Evolutionary conservation across 2,797 vertebrate species (phyloP).

Genomic region (Crotalus adamanteus): DNA sequence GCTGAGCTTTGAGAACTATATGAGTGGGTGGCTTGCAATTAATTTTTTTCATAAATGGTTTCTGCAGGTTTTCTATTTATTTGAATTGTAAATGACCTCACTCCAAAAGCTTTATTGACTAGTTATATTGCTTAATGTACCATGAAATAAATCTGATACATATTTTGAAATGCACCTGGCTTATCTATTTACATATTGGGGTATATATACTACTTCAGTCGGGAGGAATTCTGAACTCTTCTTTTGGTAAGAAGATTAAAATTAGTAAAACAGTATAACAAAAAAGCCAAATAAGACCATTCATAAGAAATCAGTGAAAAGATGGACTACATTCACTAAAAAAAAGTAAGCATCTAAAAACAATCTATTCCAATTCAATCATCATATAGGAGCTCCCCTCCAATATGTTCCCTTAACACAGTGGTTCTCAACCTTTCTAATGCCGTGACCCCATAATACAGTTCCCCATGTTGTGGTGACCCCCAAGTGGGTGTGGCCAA

Average conservation of each 20-base stretch:
- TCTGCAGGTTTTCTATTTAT: neutral
- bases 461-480: no score
- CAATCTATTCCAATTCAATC: neutral
- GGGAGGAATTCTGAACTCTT: no score
- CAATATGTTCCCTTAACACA: neutral
- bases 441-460: no score
- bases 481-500: no score
- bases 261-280: no score
- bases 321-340: neutral
- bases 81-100: neutral
- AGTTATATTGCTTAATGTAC: neutral
- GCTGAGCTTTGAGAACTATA: neutral
- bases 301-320: no score
- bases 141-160: neutral
- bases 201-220: no score
- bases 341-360: neutral
- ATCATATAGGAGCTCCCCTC: neutral
- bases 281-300: no score
- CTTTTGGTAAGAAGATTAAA: no score
- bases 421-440: no score
- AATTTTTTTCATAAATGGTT: neutral
- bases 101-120: neutral
- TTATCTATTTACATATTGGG: no score
- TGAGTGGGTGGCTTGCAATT: neutral
- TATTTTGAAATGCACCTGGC: neutral